Conservation (phyloP, 2,113 vertebrate species). For the Hippocampus guttulatus region DNA sequence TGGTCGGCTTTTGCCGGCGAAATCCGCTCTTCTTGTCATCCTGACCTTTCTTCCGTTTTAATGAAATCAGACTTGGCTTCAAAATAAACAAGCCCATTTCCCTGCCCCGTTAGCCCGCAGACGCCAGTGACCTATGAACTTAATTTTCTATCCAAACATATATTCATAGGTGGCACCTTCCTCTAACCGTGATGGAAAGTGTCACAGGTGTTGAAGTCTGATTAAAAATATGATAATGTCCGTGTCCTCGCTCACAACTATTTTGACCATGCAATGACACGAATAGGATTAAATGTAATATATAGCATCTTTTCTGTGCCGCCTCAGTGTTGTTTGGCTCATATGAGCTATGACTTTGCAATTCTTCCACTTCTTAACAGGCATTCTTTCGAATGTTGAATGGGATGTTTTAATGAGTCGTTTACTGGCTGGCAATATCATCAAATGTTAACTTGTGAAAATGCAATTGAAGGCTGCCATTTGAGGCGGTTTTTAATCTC, state of each 20-base stretch:
- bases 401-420: background rate
- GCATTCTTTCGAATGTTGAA: background rate
- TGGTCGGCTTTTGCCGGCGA: constrained; percentile 25
- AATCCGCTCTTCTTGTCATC: constrained; percentile 80
- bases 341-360: background rate
- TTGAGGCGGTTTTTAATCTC: background rate
- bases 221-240: constrained; percentile 74
- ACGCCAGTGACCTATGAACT: constrained; percentile 79
- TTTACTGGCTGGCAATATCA: background rate
- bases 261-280: constrained; percentile 28
- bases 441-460: background rate
- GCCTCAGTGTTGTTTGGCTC: background rate
- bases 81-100: constrained; percentile 93
- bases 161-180: constrained; percentile 81
- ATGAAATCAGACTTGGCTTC: constrained; percentile 85
- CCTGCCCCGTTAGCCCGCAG: constrained; percentile 80
- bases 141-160: constrained; percentile 83
- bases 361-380: background rate
- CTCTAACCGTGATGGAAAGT: constrained; percentile 68
- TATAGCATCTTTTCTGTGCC: constrained; percentile 7
- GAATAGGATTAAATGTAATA: constrained; percentile 16
- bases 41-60: constrained; percentile 83
- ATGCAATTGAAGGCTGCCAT: background rate
- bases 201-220: constrained; percentile 65
- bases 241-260: constrained; percentile 34